Percentiles rank a stretch among this genome's conserved stretches.
These are phyloP conservation scores for Acanthosoma haemorrhoidale DNA, from an alignment of 2,888 invertebrate genomes.

Conservation along the genomic window DNA sequence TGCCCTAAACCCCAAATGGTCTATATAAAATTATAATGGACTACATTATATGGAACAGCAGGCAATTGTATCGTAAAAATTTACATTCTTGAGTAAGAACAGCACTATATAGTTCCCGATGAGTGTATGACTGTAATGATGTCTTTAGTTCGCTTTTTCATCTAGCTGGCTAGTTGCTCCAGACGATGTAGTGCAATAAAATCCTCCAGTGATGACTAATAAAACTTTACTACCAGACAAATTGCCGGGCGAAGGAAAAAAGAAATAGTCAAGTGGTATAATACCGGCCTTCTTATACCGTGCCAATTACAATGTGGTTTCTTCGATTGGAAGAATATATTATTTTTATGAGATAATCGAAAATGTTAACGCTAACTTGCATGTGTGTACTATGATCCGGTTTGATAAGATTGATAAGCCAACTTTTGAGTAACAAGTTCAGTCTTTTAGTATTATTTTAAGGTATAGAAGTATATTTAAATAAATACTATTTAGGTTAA, in stretches of 20 bases:
- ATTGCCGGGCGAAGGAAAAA: not conserved
- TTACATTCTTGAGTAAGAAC: not conserved
- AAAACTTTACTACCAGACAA: not conserved
- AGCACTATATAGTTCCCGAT: too few species aligned
- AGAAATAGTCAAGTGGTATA: not conserved
- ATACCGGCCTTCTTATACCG: not conserved
- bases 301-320: too few species aligned
- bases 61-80: not conserved
- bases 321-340: too few species aligned
- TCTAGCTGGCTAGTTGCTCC: not conserved
- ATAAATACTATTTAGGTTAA: too few species aligned
- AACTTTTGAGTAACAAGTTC: too few species aligned
- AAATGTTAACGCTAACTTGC: too few species aligned
- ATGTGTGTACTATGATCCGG: too few species aligned
- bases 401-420: too few species aligned
- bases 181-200: not conserved
- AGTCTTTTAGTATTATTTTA: too few species aligned
- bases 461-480: too few species aligned
- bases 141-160: slow-evolving; percentile 5
- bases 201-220: slow-evolving; percentile 4
- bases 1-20: not conserved
- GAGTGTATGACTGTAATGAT: not conserved
- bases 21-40: not conserved
- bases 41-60: not conserved
- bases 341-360: too few species aligned